Percentiles rank a stretch among this genome's conserved stretches.
These are phyloP conservation scores for Gallinago paraguaiae DNA, from an alignment of 2,113 vertebrate species.

Conservation along the genomic window DNA sequence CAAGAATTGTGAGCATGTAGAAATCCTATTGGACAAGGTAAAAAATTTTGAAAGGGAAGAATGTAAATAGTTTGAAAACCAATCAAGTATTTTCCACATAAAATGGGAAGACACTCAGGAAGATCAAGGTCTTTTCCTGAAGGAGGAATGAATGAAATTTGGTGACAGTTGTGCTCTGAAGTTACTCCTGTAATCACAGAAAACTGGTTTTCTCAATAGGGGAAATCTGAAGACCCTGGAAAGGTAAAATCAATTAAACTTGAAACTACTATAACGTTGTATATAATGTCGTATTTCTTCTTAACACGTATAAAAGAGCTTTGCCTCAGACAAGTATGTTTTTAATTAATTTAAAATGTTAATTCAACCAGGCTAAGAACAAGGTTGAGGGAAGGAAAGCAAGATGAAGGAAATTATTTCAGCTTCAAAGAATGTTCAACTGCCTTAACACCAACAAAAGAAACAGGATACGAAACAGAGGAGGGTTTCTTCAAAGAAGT, in stretches of 20 bases:
- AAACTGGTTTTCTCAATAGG: neutral
- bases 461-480: neutral
- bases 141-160: neutral
- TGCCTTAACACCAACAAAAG: neutral
- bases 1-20: constrained; percentile 13
- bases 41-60: neutral
- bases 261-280: neutral
- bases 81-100: neutral
- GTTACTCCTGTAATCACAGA: neutral
- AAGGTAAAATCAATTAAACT: neutral
- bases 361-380: neutral
- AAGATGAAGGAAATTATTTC: constrained; percentile 24
- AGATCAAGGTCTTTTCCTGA: neutral
- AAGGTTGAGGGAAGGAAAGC: neutral
- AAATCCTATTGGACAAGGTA: constrained; percentile 7
- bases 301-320: neutral
- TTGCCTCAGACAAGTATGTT: neutral
- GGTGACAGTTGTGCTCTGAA: neutral
- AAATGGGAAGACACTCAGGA: neutral
- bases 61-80: neutral
- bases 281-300: neutral
- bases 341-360: constrained; percentile 40
- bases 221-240: neutral
- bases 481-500: neutral
- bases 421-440: constrained; percentile 10